Base-by-base conservation (phyloP, 2,797 vertebrate genomes). In the Petrocephalus schoutedeni region DNA sequence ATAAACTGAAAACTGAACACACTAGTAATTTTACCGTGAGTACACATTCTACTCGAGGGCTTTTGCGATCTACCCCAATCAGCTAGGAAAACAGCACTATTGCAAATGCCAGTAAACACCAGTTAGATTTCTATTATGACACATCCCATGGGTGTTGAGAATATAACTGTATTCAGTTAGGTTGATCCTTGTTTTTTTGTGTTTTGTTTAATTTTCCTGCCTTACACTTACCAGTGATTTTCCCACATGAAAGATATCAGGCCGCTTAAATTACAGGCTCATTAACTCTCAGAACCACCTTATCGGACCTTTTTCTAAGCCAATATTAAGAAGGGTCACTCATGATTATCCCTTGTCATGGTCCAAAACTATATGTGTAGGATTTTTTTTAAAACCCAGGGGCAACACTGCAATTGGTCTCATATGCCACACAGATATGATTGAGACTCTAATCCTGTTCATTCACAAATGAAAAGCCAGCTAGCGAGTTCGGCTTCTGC, bases 111-210 rank as follows among this genome's bases (percentile, higher is more conserved):
- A 77, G 16, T 45, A 77, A 77, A 77, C 36, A n/a, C 36, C 71
- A n/a, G 71, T 45, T 45, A 45, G 36, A 45, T 77, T 77, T 45
- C 71, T 19, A 77, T 77, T 45, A 77, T 5, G 41, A 77, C 36
- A 41, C 36, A 36, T 53, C 45, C 53, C n/a, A 56, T 9, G 51
- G 21, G 51, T 14, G 56, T 56, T 84, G 51, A 56, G 23, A 84
- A 84, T 56, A n/a, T 84, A 84, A 53, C 53, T 84, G 21, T 84
- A 84, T 56, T 84, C n/a, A 84, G 23, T 21, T 84, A 84, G 56
- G 23, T 14, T 28, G 21, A 56, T 71, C 14, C 32, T 87, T 74
- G n/a, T 61, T 87, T 67, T 16, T 86, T 64, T 49, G 14, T 21
- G 19, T 6, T 71, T 71, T 71, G 64, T 71, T 71, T 14, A 9